These are phyloP conservation scores for Invenusta paracnida DNA, from an alignment of 2,888 invertebrate species.

Conservation along the genomic window DNA sequence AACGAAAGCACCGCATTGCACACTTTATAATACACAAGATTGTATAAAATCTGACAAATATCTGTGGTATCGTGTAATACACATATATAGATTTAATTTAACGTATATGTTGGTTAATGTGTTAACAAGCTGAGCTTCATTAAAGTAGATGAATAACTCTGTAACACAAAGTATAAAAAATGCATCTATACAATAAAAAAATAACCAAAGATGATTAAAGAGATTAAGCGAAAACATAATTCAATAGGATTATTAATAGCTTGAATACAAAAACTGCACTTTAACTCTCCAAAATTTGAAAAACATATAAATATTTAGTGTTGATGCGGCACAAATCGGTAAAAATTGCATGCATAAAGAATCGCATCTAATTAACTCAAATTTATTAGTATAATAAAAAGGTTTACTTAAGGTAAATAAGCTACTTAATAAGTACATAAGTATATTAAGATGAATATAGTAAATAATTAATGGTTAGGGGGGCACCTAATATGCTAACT, in stretches of 20 bases:
- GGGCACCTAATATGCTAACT: no score
- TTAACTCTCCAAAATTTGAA: neutral
- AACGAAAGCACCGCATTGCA: neutral
- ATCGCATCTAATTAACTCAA: neutral
- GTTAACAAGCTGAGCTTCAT: neutral
- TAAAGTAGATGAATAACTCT: neutral
- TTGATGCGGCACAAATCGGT: neutral
- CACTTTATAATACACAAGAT: neutral
- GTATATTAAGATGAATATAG: neutral
- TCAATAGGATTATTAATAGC: neutral
- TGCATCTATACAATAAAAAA: neutral
- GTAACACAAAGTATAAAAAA: neutral
- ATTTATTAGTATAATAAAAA: neutral
- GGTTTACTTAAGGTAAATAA: neutral
- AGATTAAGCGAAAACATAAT: neutral
- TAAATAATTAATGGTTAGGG: no score
- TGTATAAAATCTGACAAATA: neutral
- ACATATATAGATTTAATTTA: neutral
- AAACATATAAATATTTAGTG: neutral
- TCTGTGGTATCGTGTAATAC: neutral
- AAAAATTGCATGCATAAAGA: neutral
- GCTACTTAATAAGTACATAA: neutral
- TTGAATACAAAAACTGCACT: neutral
- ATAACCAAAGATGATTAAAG: neutral
- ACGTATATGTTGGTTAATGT: neutral